Percentiles rank a stretch among this genome's conserved stretches.
Evolutionary conservation across 2,888 invertebrate genomes (phyloP).

Genomic region (Caenorhabditis doughertyi): DNA sequence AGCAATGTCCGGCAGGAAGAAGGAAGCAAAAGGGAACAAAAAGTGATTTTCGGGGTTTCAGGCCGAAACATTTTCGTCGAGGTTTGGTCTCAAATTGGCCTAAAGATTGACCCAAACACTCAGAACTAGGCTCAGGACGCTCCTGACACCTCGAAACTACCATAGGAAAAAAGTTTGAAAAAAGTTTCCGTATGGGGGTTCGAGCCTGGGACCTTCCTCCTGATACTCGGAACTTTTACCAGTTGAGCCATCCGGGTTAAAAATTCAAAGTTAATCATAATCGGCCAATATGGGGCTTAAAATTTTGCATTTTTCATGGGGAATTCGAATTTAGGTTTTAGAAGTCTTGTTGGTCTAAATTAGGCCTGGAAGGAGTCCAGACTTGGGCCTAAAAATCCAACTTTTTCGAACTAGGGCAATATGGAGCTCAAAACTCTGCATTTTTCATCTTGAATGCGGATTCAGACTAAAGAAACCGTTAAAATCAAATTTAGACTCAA

Average conservation of each 20-base stretch:
- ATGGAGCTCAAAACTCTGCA: neutral
- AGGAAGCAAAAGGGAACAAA: too few species aligned
- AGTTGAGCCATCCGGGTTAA: neutral
- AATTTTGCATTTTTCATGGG: neutral
- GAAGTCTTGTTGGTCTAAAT: too few species aligned
- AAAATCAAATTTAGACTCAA: too few species aligned
- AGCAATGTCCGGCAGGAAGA: too few species aligned
- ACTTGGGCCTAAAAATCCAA: too few species aligned
- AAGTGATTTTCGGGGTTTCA: too few species aligned
- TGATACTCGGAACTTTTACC: neutral
- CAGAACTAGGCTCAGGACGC: neutral
- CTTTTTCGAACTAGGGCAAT: neutral
- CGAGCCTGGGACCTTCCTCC: neutral
- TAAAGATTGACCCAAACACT: too few species aligned
- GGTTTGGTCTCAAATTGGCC: too few species aligned
- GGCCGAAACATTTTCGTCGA: too few species aligned
- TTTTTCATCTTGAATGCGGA: neutral
- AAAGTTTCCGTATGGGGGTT: neutral
- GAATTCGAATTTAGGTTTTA: too few species aligned
- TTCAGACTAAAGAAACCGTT: too few species aligned
- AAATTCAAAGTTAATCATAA: neutral
- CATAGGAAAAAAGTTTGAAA: neutral
- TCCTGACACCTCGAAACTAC: neutral
- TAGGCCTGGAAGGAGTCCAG: too few species aligned
- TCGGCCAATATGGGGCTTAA: constrained; percentile 3